Base-by-base conservation (phyloP, 2,888 invertebrate genomes). In the Metellina segmentata region DNA sequence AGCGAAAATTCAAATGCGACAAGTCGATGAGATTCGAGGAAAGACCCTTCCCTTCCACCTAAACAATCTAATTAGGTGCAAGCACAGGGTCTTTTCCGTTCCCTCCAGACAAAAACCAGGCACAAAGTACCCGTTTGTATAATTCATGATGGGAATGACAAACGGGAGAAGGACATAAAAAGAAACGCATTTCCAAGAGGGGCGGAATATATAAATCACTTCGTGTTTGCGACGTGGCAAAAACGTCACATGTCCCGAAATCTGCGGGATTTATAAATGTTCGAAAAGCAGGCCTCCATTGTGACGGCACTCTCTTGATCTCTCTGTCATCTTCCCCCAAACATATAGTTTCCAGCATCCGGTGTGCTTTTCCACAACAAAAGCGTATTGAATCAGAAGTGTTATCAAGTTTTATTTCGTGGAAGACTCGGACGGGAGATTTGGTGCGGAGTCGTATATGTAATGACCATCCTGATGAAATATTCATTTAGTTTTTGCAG, bases 141-240 rank as follows among this genome's bases (percentile, higher is more conserved):
- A 88, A 88, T 81, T 81, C 88, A 88, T 88, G 81, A 88, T 69
- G 61, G 49, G 53, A 78, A 88, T 88, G 88, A 88, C 88, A 88
- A 81, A 88, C 81, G 88, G 81, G 81, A 13, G 16, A 53, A 13
- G 61, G 69, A 69, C 48, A 85, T 77, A 77, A 77, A 81, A 52
- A 85, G 69, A 16, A 88, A 51, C 49, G 52, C n/a, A 88, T 87
- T 87, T 87, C 20, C 34, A 19, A n/a, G 72, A 71, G 70, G 49
- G 85, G 52, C 53, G 75, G 72, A 88, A 88, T 81, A 53, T 88
- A 88, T 88, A 88, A 88, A 88, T 88, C 88, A 88, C 85, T 72
- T 75, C 74, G 52, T 53, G 52, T 34, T 69, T 69, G 34, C 19
- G 69, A n/a, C 34, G 81, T 72, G 52, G 34, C 19, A 52, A 16